phyloP scores from a whole-genome alignment of 2,888 invertebrate species.

The Acanthosepion lycidas region DNA sequence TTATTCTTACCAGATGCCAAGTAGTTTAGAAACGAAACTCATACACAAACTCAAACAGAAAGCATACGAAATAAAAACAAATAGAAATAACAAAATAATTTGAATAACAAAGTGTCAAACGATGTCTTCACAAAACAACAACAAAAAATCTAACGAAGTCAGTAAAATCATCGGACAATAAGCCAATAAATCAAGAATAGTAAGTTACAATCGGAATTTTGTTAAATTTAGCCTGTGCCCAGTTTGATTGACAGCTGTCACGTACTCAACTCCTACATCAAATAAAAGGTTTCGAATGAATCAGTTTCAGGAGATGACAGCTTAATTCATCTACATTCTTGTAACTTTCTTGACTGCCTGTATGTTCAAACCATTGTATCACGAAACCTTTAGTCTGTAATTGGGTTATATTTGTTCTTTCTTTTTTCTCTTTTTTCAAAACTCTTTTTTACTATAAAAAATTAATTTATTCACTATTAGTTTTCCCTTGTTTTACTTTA shows the following conservation, averaged over 20 bases:
- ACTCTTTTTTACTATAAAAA: neutral
- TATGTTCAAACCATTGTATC: neutral
- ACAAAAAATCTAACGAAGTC: neutral
- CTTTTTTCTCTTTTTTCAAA: neutral
- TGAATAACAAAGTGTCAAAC: neutral
- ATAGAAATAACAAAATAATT: neutral
- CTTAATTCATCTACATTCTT: neutral
- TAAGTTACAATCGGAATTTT: neutral
- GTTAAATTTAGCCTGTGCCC: neutral
- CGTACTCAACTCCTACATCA: neutral
- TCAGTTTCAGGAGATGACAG: neutral
- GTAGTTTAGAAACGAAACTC: neutral
- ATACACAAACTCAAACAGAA: neutral
- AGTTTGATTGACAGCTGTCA: neutral
- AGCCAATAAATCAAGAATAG: slow-evolving; percentile 10
- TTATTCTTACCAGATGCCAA: neutral
- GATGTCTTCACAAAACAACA: neutral
- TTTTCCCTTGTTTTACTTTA: no score
- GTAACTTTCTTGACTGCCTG: neutral
- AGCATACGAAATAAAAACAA: neutral
- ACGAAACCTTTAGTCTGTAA: neutral
- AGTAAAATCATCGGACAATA: neutral
- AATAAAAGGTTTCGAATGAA: neutral
- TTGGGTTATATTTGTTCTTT: neutral
- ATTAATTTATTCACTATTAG: no score